Conservation (phyloP, 2,888 invertebrate species). For the Cataglyphis albicans region DNA sequence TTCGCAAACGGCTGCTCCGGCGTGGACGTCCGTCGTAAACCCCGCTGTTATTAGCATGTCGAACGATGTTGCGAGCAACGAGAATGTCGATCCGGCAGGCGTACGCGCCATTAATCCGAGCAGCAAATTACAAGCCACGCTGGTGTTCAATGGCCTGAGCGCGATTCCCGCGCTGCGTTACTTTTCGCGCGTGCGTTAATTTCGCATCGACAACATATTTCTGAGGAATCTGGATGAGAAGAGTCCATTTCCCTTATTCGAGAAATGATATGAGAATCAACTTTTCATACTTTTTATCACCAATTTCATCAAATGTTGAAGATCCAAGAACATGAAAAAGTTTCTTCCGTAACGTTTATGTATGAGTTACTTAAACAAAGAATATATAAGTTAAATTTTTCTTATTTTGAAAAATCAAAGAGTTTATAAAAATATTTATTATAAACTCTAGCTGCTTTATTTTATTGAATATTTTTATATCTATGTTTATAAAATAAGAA, state of each 20-base stretch:
- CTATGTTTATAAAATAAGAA: neutral
- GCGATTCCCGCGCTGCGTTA: constrained; percentile 49
- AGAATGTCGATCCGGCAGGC: constrained; percentile 56
- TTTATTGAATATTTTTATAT: neutral
- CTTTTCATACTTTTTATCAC: neutral
- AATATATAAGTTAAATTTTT: neutral
- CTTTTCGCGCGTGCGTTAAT: constrained; percentile 29
- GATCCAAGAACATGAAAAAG: neutral
- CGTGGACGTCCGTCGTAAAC: constrained; percentile 22
- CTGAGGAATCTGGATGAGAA: constrained; percentile 12
- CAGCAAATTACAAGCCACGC: constrained; percentile 59
- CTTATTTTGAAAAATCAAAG: neutral
- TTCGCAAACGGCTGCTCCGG: constrained; percentile 42
- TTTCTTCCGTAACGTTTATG: neutral
- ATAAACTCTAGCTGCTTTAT: neutral
- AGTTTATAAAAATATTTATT: neutral
- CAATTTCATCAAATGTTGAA: neutral
- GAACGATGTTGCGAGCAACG: constrained; percentile 57
- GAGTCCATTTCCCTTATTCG: neutral
- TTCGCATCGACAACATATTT: constrained; percentile 15
- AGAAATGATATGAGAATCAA: neutral
- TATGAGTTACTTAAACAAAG: neutral
- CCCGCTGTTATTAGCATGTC: constrained; percentile 58
- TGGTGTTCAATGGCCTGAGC: constrained; percentile 40
- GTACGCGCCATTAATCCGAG: constrained; percentile 64